Percentiles rank a stretch among this genome's conserved stretches.
Evolutionary conservation across 2,888 invertebrate species (phyloP).

Genomic region (Podotricha telesiphe): DNA sequence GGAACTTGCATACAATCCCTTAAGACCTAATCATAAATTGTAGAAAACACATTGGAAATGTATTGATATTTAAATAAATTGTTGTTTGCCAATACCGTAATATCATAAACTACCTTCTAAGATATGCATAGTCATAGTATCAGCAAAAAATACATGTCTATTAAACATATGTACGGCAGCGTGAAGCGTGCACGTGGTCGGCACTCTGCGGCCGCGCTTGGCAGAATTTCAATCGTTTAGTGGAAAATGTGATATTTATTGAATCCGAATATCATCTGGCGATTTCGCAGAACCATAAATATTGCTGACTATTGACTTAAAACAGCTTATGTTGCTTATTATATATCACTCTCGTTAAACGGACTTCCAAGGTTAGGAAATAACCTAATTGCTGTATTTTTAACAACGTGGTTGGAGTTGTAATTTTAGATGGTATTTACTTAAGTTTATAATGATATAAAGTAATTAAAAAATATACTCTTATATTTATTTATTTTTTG

Average conservation of each 20-base stretch:
- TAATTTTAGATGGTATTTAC: no score
- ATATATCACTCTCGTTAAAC: neutral
- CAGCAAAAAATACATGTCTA: neutral
- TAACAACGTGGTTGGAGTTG: neutral
- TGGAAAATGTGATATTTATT: conserved; percentile 34
- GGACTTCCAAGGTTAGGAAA: neutral
- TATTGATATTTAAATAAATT: neutral
- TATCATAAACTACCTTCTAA: neutral
- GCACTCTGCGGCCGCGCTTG: conserved; percentile 25
- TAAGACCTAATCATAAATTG: no score
- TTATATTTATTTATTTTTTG: no score
- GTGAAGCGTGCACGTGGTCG: conserved; percentile 9
- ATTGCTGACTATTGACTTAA: conserved; percentile 17
- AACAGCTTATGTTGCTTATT: conserved; percentile 4
- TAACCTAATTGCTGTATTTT: neutral
- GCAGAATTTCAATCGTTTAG: conserved; percentile 34
- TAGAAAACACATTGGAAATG: neutral
- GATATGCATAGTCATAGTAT: neutral
- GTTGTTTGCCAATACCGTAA: neutral
- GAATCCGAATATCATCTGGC: conserved; percentile 34
- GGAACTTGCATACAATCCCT: no score
- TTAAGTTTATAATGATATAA: no score
- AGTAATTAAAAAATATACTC: no score
- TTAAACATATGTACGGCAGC: no score
- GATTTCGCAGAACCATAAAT: conserved; percentile 28